Percentiles rank a stretch among this genome's conserved stretches.
Evolutionary conservation across 30 jellyfish, hydroid and myxozoan species (phyloP).

Genomic region (Mastigias papua): DNA sequence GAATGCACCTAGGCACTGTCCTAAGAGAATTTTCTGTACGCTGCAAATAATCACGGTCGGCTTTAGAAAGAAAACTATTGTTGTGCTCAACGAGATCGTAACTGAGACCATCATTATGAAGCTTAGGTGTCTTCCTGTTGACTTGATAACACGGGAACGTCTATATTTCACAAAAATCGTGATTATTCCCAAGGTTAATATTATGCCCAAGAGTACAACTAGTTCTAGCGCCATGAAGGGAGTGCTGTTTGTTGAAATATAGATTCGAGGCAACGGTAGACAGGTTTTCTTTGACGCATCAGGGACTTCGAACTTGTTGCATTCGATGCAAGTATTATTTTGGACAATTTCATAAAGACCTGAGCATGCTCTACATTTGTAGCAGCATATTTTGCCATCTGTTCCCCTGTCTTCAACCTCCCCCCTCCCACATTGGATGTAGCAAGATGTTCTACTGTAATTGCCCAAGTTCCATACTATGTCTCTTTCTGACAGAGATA

Average conservation of each 20-base stretch:
- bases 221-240: neutral
- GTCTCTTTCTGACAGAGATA: neutral
- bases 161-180: neutral
- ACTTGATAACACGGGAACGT: constrained; percentile 7
- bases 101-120: constrained; percentile 9
- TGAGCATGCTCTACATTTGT: constrained; percentile 1
- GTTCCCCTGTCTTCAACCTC: constrained; percentile 26
- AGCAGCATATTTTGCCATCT: constrained; percentile 19
- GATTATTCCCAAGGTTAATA: neutral
- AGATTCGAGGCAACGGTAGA: constrained; percentile 6
- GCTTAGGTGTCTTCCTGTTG: constrained; percentile 41
- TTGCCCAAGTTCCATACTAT: constrained; percentile 2
- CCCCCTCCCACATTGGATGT: constrained; percentile 5
- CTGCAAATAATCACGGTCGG: constrained; percentile 45
- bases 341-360: neutral
- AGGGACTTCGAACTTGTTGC: constrained; percentile 4
- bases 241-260: neutral
- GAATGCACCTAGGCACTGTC: constrained; percentile 65
- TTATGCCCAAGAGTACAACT: constrained; percentile 4
- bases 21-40: constrained; percentile 35
- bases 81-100: neutral
- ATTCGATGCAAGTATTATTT: constrained; percentile 10
- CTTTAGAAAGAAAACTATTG: constrained; percentile 1
- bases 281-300: neutral
- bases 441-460: neutral